Base-by-base conservation (phyloP, 2,797 vertebrate species). In the Anguilla obscura region DNA sequence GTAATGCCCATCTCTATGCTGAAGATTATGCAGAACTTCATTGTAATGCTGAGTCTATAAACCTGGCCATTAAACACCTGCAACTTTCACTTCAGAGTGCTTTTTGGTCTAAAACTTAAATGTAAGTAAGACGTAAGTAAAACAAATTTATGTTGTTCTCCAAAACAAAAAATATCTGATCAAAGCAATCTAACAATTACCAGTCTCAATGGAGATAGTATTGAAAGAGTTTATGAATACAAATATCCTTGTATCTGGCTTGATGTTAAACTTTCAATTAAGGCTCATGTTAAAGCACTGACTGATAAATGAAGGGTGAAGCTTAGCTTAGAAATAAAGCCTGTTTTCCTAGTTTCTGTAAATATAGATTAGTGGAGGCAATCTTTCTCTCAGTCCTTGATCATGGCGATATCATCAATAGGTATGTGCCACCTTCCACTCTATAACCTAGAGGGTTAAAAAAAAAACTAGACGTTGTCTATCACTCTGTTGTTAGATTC, bases 21-120 rank as follows among this genome's bases (percentile, higher is more conserved):
- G 40, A 45, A 40, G 60, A 63, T 63, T 16, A 24, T 18, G 4
- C 24, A n/a, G 60, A 5, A 9, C 52, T 12, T 21, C 21, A 63
- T n/a, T 63, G 60, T 63, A 63, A 63, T 63, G 60, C 60, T 63
- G 24, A 63, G 60, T 63, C 60, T 63, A 63, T 63, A 63, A 63
- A n/a, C 3, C 18, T n/a, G 24, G 18, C 60, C 16, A 63, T 21
- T 21, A 18, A 63, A 63, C 60, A 63, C 60, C 60, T 63, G 24
- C 16, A 63, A 63, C 60, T 18, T 21, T 16, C 60, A 21, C 4
- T 63, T 63, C 1, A 63, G 60, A n/a, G 60, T 63, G 60, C 60
- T 63, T 7, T 18, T 63, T 63, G 21, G 60, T 63, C 60, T 63
- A 63, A 63, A 24, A 63, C 60, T 63, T n/a, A 63, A 54, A 14